phyloP scores from a whole-genome alignment of 2,888 invertebrate species.

The Ferrisia virgata region DNA sequence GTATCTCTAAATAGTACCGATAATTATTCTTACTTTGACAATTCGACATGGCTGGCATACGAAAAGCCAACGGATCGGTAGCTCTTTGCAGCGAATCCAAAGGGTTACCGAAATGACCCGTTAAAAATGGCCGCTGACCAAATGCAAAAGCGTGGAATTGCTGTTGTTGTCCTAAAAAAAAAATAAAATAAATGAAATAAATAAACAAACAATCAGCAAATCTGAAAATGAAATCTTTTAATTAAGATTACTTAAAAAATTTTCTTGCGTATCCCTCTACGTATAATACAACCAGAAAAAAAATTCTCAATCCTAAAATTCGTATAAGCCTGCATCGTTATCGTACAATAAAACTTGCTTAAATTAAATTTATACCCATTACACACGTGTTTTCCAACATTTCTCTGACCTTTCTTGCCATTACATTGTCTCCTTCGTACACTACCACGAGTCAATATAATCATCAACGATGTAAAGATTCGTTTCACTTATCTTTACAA shows the following conservation, averaged over 20 bases:
- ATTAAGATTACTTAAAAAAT: too few relatives aligned
- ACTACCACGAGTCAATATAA: too few relatives aligned
- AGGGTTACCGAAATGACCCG: slow-evolving; percentile 60
- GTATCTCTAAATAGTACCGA: background rate
- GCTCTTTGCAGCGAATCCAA: slow-evolving; percentile 58
- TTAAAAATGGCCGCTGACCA: slow-evolving; percentile 82
- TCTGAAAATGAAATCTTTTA: too few relatives aligned
- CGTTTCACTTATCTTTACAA: background rate
- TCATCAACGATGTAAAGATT: background rate
- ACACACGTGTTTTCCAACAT: background rate
- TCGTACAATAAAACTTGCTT: too few relatives aligned
- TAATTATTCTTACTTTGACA: slow-evolving; percentile 76
- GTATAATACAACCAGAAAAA: too few relatives aligned
- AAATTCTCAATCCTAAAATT: too few relatives aligned
- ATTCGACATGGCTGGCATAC: slow-evolving; percentile 79
- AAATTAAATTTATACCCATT: too few relatives aligned
- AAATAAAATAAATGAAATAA: too few relatives aligned
- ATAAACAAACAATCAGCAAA: background rate
- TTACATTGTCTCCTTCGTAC: background rate
- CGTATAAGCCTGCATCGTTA: too few relatives aligned
- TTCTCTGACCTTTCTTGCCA: background rate
- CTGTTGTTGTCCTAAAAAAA: slow-evolving; percentile 91
- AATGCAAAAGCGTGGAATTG: slow-evolving; percentile 80
- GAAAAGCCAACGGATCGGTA: slow-evolving; percentile 77
- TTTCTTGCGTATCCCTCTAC: too few relatives aligned